Evolutionary conservation across 1,140 invertebrate species (phyloP), one percentile per base, ranked within the genome.

Genomic region (Trypoxylus dichotomus): DNA sequence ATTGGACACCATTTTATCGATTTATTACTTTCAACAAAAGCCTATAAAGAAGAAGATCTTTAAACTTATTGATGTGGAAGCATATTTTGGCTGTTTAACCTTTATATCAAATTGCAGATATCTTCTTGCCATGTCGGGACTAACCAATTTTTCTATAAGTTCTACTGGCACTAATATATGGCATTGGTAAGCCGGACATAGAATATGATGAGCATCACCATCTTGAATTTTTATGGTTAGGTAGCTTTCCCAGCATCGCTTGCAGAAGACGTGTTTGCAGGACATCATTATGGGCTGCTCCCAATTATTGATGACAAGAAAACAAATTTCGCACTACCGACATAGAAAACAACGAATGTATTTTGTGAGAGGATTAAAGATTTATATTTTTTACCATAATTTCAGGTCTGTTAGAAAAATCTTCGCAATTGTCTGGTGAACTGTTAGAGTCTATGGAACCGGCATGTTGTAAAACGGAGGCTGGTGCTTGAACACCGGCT

Each of bases 21-120:
- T 77, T 91, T 91, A 83, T 93, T 93, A 78, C 91, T 91, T 81
- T 93, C 93, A 32, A 94, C 92, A 87, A 94, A 93, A 19, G 92
- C 92, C 91, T 92, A 80, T 7, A 85, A 24, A 25, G 3, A 27
- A 71, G 27, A 29, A 41, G 1, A 41, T 41, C 29, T 15, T 74
- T 21, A n/a, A 74, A 25, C 41, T 19, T n/a, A 32, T 37, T 27
- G 8, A 60, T 60, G 24, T 25, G 7, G 7, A 68, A 11, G 13
- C 6, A 37, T 41, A 8, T 2, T 43, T n/a, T 41, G 2, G 41
- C n/a, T 25, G 0, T 29, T 24, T 21, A 81, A 92, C 91, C 87
- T 93, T 91, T 54, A 94, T 93, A 85, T 94, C 92, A 86, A 93
- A 93, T 83, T 93, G 91, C 13, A 93, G 85, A 85, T 93, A 93